phyloP scores from a whole-genome alignment of 2,797 vertebrate species.

The Melanotaenia pygmaea region DNA sequence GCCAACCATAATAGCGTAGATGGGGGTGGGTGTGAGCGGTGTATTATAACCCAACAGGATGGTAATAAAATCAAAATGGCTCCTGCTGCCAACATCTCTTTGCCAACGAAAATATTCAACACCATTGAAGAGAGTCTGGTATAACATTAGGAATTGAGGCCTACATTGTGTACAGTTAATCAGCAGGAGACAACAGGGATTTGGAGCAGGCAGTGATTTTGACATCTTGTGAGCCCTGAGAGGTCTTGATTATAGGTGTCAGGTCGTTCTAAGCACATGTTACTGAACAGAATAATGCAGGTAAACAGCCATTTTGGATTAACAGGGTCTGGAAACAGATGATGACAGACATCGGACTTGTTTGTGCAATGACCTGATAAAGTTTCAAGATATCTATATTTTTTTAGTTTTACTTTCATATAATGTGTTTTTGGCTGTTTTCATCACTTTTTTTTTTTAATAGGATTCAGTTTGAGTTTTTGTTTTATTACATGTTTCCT shows the following conservation, averaged over 20 bases:
- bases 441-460: background rate
- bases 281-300: slow-evolving; percentile 58
- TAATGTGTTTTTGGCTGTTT: background rate
- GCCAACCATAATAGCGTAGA: slow-evolving; percentile 71
- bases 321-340: slow-evolving; percentile 59
- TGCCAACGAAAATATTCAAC: slow-evolving; percentile 74
- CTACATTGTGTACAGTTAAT: slow-evolving; percentile 65
- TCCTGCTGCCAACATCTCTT: slow-evolving; percentile 57
- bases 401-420: slow-evolving; percentile 3
- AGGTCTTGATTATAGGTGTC: slow-evolving; percentile 75
- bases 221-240: slow-evolving; percentile 57
- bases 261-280: slow-evolving; percentile 68
- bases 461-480: background rate
- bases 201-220: slow-evolving; percentile 66
- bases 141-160: slow-evolving; percentile 50
- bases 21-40: slow-evolving; percentile 5
- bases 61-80: slow-evolving; percentile 77
- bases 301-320: slow-evolving; percentile 76
- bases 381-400: slow-evolving; percentile 34
- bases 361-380: slow-evolving; percentile 35
- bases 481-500: slow-evolving; percentile 25
- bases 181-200: slow-evolving; percentile 70
- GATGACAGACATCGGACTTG: slow-evolving; percentile 47
- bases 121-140: slow-evolving; percentile 44
- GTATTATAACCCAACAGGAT: slow-evolving; percentile 70